Percentiles rank a stretch among this genome's conserved stretches.
These are phyloP conservation scores for Tadarida brasiliensis DNA, from an alignment of 2,797 vertebrate species.

Conservation along the genomic window DNA sequence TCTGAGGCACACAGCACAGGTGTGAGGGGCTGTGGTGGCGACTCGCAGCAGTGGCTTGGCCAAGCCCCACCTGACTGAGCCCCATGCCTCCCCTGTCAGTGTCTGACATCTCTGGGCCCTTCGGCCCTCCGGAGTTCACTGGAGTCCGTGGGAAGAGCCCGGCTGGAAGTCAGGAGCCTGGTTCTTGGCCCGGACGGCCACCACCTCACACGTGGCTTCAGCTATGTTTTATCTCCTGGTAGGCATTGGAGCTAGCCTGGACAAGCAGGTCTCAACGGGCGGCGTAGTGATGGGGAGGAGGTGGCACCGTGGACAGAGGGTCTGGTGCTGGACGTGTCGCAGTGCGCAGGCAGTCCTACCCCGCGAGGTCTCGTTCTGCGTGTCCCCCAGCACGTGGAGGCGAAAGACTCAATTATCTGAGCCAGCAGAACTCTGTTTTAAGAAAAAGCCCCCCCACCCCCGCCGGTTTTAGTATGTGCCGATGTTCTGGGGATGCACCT, in stretches of 20 bases:
- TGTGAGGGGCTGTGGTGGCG: fast-evolving
- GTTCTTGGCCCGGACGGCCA: not conserved
- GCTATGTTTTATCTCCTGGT: not conserved
- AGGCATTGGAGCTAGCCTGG: not conserved
- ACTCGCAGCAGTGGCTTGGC: not conserved
- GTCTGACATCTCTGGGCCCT: not conserved
- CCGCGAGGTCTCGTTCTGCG: fast-evolving
- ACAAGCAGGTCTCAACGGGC: not conserved
- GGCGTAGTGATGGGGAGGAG: not conserved
- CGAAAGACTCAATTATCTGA: not conserved
- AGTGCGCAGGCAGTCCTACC: fast-evolving
- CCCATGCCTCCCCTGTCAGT: not conserved
- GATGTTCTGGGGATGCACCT: not conserved
- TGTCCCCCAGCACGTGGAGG: not conserved
- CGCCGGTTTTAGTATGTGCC: not conserved
- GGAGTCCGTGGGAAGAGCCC: not conserved
- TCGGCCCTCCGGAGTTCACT: fast-evolving
- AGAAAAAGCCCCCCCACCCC: not conserved
- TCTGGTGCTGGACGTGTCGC: not conserved
- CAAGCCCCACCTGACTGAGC: fast-evolving
- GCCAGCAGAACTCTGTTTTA: not conserved
- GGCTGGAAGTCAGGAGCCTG: too few relatives aligned
- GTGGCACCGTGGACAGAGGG: too few relatives aligned
- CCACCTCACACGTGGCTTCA: not conserved
- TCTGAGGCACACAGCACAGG: not conserved